Evolutionary conservation across 2,888 invertebrate species (phyloP).

Genomic region (Drosophila vallismaia): DNA sequence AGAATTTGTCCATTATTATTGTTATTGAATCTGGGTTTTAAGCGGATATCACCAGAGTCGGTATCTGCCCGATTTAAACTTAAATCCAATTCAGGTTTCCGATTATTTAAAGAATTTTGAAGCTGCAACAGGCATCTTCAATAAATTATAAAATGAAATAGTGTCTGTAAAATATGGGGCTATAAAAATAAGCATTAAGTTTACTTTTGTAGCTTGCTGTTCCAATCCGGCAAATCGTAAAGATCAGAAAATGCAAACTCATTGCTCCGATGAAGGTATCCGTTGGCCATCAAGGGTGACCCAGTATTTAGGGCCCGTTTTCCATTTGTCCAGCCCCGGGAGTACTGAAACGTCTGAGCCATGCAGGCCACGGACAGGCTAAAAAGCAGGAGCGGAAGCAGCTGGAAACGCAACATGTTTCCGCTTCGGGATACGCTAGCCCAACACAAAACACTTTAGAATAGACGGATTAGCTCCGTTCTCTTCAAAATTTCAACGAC

Average conservation of each 20-base stretch:
- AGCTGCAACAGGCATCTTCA: conserved; percentile 79
- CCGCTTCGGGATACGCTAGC: neutral
- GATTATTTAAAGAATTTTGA: conserved; percentile 74
- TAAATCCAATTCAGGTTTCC: conserved; percentile 54
- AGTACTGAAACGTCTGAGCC: conserved; percentile 91
- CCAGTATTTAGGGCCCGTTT: conserved; percentile 84
- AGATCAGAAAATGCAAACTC: conserved; percentile 71
- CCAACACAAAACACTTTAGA: conserved; percentile 5
- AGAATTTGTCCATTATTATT: conserved; percentile 46
- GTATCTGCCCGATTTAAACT: conserved; percentile 55
- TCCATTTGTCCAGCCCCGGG: conserved; percentile 91
- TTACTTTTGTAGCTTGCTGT: conserved; percentile 78
- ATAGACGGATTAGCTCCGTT: neutral
- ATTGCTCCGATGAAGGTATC: conserved; percentile 54
- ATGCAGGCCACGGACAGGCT: conserved; percentile 79
- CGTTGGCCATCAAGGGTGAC: conserved; percentile 38
- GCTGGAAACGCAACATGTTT: conserved; percentile 69
- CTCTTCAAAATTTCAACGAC: conserved; percentile 38
- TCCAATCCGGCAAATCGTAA: conserved; percentile 71
- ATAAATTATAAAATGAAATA: neutral
- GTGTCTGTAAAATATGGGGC: neutral
- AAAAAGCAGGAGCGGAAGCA: conserved; percentile 73
- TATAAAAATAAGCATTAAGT: neutral
- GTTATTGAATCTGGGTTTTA: conserved; percentile 53
- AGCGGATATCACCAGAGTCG: conserved; percentile 34